Percentiles rank a stretch among this genome's conserved stretches.
Evolutionary conservation across 2,113 vertebrate genomes (phyloP).

Genomic region (Pao palembangensis): DNA sequence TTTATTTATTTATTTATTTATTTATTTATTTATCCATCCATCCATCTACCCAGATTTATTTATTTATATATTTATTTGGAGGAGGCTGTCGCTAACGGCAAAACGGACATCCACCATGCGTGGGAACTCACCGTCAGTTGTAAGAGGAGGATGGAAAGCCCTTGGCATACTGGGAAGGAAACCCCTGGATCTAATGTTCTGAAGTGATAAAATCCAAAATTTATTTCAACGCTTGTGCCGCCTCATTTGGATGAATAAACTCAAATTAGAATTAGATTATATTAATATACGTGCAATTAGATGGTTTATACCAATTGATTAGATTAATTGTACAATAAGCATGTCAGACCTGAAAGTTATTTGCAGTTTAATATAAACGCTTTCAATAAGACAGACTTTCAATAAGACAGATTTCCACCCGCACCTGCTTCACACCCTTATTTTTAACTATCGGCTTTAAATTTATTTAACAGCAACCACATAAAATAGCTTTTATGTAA

Average conservation of each 20-base stretch:
- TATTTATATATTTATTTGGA: slow-evolving; percentile 1
- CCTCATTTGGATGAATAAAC: neutral
- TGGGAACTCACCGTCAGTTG: slow-evolving; percentile 51
- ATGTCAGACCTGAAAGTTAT: no score
- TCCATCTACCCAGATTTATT: slow-evolving; percentile 13
- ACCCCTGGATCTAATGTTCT: slow-evolving; percentile 67
- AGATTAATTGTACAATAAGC: no score
- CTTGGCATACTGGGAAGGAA: slow-evolving; percentile 72
- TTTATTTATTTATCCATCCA: no score
- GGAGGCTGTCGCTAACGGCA: slow-evolving; percentile 35
- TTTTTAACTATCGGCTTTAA: neutral
- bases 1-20: slow-evolving; percentile 9
- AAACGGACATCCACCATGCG: slow-evolving; percentile 43
- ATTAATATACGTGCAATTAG: no score
- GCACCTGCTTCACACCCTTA: neutral
- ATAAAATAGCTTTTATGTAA: no score
- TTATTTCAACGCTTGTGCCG: slow-evolving; percentile 10
- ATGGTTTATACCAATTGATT: no score
- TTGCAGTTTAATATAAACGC: neutral
- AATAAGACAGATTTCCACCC: neutral
- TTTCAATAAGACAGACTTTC: neutral
- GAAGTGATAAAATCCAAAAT: slow-evolving; percentile 52
- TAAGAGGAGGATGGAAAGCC: slow-evolving; percentile 65
- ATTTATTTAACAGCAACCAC: no score
- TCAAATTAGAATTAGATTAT: no score